Evolutionary conservation across 2,888 invertebrate species (phyloP).

Genomic region (Crepidodera aurea): DNA sequence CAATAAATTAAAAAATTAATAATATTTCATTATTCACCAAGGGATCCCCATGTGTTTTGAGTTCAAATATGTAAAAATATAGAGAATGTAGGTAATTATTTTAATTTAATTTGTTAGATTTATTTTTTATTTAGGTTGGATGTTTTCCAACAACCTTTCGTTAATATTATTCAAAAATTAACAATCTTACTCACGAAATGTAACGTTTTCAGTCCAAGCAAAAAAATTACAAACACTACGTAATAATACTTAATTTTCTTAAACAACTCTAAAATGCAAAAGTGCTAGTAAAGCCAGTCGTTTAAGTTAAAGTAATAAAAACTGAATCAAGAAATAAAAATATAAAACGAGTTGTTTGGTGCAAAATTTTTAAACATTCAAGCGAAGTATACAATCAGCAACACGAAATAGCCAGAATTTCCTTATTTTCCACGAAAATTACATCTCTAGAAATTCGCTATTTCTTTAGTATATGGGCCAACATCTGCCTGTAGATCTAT

Average conservation of each 20-base stretch:
- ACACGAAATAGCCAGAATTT: conserved; percentile 17
- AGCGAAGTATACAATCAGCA: conserved; percentile 19
- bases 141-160: too few species aligned
- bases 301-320: conserved; percentile 1
- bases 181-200: background rate
- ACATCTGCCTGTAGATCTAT: too few species aligned
- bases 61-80: too few species aligned
- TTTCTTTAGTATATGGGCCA: conserved; percentile 7
- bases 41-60: too few species aligned
- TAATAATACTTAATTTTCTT: conserved; percentile 12
- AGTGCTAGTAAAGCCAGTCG: conserved; percentile 9
- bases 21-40: too few species aligned
- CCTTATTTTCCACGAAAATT: conserved; percentile 11
- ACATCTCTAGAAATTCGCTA: background rate
- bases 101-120: too few species aligned
- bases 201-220: background rate
- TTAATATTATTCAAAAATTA: too few species aligned
- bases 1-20: too few species aligned
- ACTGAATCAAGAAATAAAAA: conserved; percentile 2
- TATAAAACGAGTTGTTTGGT: conserved; percentile 3
- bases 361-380: conserved; percentile 16
- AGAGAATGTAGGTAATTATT: too few species aligned
- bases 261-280: background rate
- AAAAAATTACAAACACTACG: background rate
- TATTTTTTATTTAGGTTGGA: too few species aligned